phyloP scores from a whole-genome alignment of 2,888 invertebrate genomes.

The Prosopocoilus inquinatus region DNA sequence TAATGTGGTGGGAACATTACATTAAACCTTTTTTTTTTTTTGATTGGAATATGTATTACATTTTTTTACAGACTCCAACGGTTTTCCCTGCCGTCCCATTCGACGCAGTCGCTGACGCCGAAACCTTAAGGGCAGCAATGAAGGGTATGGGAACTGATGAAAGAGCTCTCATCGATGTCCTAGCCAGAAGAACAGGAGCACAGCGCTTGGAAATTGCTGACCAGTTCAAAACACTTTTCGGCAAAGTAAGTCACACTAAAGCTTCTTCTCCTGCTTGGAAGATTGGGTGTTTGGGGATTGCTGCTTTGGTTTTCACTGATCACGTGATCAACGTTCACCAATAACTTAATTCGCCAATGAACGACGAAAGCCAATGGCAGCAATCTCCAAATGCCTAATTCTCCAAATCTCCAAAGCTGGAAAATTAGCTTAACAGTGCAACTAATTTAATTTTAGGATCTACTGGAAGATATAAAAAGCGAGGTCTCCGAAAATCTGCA shows the following conservation, averaged over 20 bases:
- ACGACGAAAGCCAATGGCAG: too few species aligned
- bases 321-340: too few species aligned
- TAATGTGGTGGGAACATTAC: too few species aligned
- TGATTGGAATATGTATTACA: too few species aligned
- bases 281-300: too few species aligned
- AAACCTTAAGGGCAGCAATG: constrained; percentile 83
- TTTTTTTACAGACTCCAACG: constrained; percentile 69
- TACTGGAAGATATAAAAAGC: constrained; percentile 79
- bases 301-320: too few species aligned
- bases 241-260: constrained; percentile 75
- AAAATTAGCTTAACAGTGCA: too few species aligned
- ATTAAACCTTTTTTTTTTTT: too few species aligned
- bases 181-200: constrained; percentile 77
- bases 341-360: too few species aligned
- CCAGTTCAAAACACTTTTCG: constrained; percentile 83
- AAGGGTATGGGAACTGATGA: constrained; percentile 93
- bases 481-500: constrained; percentile 88
- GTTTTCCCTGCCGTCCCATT: constrained; percentile 72
- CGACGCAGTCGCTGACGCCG: constrained; percentile 77
- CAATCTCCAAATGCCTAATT: too few species aligned
- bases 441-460: constrained; percentile 54
- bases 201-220: constrained; percentile 82
- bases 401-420: too few species aligned
- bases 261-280: too few species aligned
- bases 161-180: constrained; percentile 79